Conservation (phyloP, 2,888 invertebrate genomes). For the Chrysolina haemoptera region DNA sequence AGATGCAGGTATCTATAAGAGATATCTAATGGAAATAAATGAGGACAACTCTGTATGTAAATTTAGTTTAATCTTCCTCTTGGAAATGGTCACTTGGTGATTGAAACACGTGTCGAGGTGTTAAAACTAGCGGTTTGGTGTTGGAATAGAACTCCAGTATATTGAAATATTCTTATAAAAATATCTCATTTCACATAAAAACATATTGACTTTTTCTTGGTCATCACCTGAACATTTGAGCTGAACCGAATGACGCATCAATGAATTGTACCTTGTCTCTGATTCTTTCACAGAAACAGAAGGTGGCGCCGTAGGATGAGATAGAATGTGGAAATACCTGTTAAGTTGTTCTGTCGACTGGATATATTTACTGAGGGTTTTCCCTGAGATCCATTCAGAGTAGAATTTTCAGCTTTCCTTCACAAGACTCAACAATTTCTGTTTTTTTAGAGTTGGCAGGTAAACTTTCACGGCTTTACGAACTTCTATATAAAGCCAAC, state of each 20-base stretch:
- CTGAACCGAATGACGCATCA: slow-evolving; percentile 1
- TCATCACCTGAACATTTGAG: background rate
- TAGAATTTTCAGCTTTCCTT: slow-evolving; percentile 38
- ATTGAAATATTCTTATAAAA: background rate
- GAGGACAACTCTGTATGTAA: too few relatives aligned
- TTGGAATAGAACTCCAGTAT: too few relatives aligned
- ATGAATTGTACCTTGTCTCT: background rate
- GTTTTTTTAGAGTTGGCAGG: slow-evolving; percentile 38
- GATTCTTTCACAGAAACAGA: slow-evolving; percentile 11
- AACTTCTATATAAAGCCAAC: slow-evolving; percentile 42
- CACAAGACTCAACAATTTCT: slow-evolving; percentile 36
- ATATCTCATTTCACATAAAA: background rate
- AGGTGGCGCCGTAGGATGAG: too few relatives aligned
- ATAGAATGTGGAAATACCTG: slow-evolving; percentile 27
- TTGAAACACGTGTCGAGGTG: too few relatives aligned
- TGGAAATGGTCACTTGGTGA: too few relatives aligned
- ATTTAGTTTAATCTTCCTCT: too few relatives aligned
- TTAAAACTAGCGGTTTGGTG: too few relatives aligned
- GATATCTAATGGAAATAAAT: too few relatives aligned
- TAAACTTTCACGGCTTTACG: slow-evolving; percentile 40
- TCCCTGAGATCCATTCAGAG: slow-evolving; percentile 37
- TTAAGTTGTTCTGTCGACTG: slow-evolving; percentile 32
- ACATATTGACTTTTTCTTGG: slow-evolving; percentile 5
- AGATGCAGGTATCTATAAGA: too few relatives aligned
- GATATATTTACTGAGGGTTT: slow-evolving; percentile 39